Evolutionary conservation across 2,797 vertebrate genomes (phyloP).

Genomic region (Siniperca scherzeri): DNA sequence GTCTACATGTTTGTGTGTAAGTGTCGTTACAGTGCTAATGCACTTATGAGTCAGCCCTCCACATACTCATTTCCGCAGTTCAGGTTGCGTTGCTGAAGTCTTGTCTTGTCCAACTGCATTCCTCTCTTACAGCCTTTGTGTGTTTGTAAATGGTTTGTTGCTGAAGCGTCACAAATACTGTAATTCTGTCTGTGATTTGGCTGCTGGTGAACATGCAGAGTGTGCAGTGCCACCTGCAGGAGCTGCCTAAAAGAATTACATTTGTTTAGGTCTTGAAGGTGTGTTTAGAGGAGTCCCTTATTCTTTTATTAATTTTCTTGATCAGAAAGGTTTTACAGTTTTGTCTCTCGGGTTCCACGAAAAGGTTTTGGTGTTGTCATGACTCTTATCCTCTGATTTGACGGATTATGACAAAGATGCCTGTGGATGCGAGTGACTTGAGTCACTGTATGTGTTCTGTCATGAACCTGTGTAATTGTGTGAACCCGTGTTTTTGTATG

Average conservation of each 20-base stretch:
- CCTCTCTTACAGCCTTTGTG: slow-evolving; percentile 43
- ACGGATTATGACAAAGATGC: slow-evolving; percentile 6
- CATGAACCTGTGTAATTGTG: neutral
- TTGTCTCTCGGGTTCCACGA: neutral
- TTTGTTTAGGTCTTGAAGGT: neutral
- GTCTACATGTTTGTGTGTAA: neutral
- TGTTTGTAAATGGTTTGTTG: slow-evolving; percentile 37
- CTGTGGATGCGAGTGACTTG: neutral
- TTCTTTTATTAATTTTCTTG: neutral
- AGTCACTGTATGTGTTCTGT: slow-evolving; percentile 2
- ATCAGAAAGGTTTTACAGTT: neutral
- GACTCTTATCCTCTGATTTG: neutral
- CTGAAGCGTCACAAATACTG: slow-evolving; percentile 32
- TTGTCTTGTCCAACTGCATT: slow-evolving; percentile 69
- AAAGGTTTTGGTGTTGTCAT: slow-evolving; percentile 3
- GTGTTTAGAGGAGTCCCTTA: neutral
- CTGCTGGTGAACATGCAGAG: neutral
- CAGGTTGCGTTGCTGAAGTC: slow-evolving; percentile 32
- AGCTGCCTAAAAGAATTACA: neutral
- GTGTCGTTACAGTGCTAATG: slow-evolving; percentile 2
- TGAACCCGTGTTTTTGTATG: neutral
- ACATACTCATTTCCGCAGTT: slow-evolving; percentile 21
- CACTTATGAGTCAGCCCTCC: slow-evolving; percentile 19
- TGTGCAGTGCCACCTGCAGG: slow-evolving; percentile 47
- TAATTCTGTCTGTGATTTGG: neutral